phyloP scores from a whole-genome alignment of 2,113 vertebrate genomes.

The Sapayoa aenigma region DNA sequence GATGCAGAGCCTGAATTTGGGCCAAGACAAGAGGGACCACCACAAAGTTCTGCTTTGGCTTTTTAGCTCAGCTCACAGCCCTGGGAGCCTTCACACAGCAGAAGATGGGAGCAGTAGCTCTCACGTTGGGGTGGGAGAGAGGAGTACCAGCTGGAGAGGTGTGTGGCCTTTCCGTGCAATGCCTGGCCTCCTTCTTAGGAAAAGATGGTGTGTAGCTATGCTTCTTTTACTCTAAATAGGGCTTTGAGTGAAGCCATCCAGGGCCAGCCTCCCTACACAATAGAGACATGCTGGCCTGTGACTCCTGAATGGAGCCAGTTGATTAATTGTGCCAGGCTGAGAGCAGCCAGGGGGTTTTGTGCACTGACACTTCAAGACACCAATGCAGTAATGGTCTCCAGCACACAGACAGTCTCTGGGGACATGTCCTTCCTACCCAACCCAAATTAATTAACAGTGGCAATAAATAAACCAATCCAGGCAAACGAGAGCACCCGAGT shows the following conservation, averaged over 20 bases:
- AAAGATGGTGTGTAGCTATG: background rate
- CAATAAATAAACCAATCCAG: conserved; percentile 44
- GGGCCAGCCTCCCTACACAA: background rate
- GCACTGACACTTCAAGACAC: conserved; percentile 2
- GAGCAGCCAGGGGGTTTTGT: background rate
- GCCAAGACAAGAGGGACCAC: background rate
- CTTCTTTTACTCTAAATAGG: background rate
- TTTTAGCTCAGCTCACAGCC: background rate
- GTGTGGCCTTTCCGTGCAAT: background rate
- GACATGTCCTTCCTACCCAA: conserved; percentile 29
- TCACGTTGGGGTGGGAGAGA: background rate
- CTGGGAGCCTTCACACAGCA: background rate
- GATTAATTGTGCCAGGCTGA: conserved; percentile 35
- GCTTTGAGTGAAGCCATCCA: background rate
- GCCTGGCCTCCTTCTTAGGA: background rate
- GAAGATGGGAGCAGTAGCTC: background rate
- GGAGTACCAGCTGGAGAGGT: background rate
- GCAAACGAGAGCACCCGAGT: background rate
- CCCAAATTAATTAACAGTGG: conserved; percentile 25
- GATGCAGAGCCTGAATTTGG: background rate
- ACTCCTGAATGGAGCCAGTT: background rate
- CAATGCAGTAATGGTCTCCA: conserved; percentile 48
- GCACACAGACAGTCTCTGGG: background rate
- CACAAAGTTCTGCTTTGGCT: background rate
- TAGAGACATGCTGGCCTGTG: background rate